phyloP scores from a whole-genome alignment of 2,888 invertebrate genomes.

The Prionchulus punctatus region DNA sequence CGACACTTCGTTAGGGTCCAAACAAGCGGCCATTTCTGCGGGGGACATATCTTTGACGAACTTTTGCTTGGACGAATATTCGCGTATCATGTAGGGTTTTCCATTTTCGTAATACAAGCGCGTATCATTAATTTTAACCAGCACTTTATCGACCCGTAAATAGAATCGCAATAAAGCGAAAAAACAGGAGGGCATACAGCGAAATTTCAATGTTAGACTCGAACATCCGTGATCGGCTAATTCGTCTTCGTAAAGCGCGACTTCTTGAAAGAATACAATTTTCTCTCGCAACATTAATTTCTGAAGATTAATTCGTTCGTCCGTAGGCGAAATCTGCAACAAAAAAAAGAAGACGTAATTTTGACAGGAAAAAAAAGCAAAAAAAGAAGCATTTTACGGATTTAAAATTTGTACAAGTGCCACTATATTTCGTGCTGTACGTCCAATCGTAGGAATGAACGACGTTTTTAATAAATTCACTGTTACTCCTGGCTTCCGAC shows the following conservation, averaged over 20 bases:
- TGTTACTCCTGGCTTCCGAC: conserved; percentile 19
- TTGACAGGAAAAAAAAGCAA: background rate
- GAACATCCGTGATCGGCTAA: conserved; percentile 92
- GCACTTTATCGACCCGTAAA: conserved; percentile 77
- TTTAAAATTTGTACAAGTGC: conserved; percentile 38
- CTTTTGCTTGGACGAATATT: background rate
- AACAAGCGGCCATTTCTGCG: background rate
- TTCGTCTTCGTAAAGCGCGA: conserved; percentile 91
- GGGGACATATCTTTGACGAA: background rate
- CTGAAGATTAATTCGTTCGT: conserved; percentile 66
- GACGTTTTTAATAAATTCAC: conserved; percentile 14
- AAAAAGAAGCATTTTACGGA: background rate
- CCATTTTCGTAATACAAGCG: conserved; percentile 36
- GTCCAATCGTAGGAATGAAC: conserved; percentile 63
- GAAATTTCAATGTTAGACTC: conserved; percentile 70
- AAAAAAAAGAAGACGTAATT: background rate
- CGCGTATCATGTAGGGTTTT: background rate
- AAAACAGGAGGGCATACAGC: conserved; percentile 87
- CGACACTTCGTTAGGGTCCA: background rate
- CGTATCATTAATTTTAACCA: conserved; percentile 72
- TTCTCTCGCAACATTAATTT: conserved; percentile 70
- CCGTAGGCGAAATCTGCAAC: conserved; percentile 47
- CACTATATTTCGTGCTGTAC: conserved; percentile 76
- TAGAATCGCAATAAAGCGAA: conserved; percentile 77
- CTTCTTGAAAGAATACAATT: conserved; percentile 80